Conservation (phyloP, 2,113 vertebrate genomes). For the Romanogobio albipinnatus region DNA sequence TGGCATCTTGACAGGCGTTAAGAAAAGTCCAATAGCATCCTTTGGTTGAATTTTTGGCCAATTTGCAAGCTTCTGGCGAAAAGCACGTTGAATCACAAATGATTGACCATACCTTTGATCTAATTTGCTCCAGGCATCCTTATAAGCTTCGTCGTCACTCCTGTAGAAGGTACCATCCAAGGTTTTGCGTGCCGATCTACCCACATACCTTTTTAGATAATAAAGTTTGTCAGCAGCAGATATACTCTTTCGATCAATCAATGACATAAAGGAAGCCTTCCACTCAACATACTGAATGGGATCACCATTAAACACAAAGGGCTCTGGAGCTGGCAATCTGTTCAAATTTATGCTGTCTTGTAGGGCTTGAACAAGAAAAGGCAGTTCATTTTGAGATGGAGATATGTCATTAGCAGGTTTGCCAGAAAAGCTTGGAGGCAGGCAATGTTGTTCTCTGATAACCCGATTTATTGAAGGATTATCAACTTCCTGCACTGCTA, state of each 20-base stretch:
- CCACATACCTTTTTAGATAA: slow-evolving; percentile 40
- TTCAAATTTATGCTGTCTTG: background rate
- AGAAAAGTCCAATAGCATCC: too few species aligned
- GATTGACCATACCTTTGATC: slow-evolving; percentile 37
- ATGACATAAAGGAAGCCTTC: too few species aligned
- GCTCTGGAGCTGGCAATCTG: background rate
- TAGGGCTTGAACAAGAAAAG: background rate
- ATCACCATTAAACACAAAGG: background rate
- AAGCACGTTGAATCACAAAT: background rate
- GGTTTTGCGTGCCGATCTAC: slow-evolving; percentile 3
- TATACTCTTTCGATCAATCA: background rate
- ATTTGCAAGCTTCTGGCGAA: background rate
- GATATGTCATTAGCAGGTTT: background rate
- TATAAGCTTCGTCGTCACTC: slow-evolving; percentile 34
- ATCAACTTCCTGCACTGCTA: background rate
- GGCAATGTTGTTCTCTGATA: background rate
- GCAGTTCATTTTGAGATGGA: background rate
- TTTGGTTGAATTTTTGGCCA: background rate
- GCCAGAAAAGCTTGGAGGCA: background rate
- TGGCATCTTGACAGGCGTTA: background rate
- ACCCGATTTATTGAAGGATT: background rate
- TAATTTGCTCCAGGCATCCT: slow-evolving; percentile 38
- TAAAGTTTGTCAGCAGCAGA: slow-evolving; percentile 29
- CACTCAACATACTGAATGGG: too few species aligned
- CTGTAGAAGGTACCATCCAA: slow-evolving; percentile 44